A percentile compares a stretch with the other conserved stretches of the same genome.
Conservation (phyloP, 92 coral and sea anemone species). For the Umimayanthus chanpuru region DNA sequence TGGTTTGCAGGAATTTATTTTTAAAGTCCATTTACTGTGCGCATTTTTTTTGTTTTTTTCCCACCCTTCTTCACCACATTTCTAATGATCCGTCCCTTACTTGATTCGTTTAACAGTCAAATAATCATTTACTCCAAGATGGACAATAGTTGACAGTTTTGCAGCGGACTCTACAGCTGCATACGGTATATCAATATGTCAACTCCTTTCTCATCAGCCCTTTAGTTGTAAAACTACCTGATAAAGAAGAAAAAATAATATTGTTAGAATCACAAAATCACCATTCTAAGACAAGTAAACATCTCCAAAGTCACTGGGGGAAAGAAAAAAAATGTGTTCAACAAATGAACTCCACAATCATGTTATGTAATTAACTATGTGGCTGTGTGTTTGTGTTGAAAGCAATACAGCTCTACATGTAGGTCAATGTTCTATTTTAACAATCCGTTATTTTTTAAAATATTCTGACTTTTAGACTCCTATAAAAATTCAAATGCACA, state of each 20-base stretch:
- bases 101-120: not conserved
- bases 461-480: not conserved
- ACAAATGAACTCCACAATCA: not conserved
- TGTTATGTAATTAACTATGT: no score
- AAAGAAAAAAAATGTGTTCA: no score
- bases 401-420: no score
- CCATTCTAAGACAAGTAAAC: not conserved
- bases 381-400: no score
- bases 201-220: slow-evolving; percentile 36
- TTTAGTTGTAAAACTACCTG: slow-evolving; percentile 83
- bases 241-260: slow-evolving; percentile 16
- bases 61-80: no score
- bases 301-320: no score
- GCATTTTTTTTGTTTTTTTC: no score
- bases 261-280: not conserved
- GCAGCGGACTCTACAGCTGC: not conserved
- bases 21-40: no score
- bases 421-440: no score
- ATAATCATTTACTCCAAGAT: not conserved
- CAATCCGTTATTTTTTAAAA: no score
- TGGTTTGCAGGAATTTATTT: no score
- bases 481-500: not conserved
- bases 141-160: not conserved
- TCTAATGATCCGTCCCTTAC: no score
- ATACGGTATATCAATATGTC: not conserved